Percentiles rank a stretch among this genome's conserved stretches.
Evolutionary conservation across 2,888 invertebrate genomes (phyloP).

Genomic region (Hypsopygia costalis): DNA sequence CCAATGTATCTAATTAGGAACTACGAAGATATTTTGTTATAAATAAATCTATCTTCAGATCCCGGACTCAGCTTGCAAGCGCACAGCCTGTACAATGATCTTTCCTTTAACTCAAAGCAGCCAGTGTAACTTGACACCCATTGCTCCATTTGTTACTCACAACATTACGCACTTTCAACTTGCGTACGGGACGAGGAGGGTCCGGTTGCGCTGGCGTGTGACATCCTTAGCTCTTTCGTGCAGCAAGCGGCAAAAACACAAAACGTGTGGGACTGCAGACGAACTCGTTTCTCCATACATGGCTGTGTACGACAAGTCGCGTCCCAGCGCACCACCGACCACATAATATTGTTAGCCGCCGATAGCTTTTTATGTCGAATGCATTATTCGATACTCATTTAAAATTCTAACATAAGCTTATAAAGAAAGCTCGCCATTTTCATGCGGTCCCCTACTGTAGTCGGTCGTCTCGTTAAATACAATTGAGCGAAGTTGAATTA

Average conservation of each 20-base stretch:
- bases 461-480: constrained; percentile 43
- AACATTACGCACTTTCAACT: constrained; percentile 16
- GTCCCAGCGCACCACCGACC: constrained; percentile 75
- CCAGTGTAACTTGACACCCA: constrained; percentile 46
- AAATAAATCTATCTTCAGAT: constrained; percentile 17
- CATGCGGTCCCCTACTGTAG: constrained; percentile 66
- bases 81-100: constrained; percentile 66
- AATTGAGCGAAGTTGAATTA: constrained; percentile 16
- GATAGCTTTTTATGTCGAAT: constrained; percentile 79
- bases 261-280: constrained; percentile 77
- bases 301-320: constrained; percentile 68
- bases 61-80: constrained; percentile 59
- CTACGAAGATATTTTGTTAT: too few species aligned
- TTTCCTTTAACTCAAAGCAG: constrained; percentile 41
- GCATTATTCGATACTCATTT: constrained; percentile 81
- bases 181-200: constrained; percentile 37
- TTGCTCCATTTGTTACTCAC: constrained; percentile 38
- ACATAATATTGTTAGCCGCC: constrained; percentile 78
- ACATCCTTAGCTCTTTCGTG: constrained; percentile 63
- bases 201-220: constrained; percentile 43
- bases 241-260: constrained; percentile 70
- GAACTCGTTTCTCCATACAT: constrained; percentile 78
- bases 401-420: constrained; percentile 79
- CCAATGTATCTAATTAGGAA: too few species aligned
- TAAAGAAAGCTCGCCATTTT: constrained; percentile 77